Evolutionary conservation across 1,140 invertebrate genomes (phyloP), one percentile per base, ranked within the genome.

Genomic region (Stenopsyche tienmushanensis): DNA sequence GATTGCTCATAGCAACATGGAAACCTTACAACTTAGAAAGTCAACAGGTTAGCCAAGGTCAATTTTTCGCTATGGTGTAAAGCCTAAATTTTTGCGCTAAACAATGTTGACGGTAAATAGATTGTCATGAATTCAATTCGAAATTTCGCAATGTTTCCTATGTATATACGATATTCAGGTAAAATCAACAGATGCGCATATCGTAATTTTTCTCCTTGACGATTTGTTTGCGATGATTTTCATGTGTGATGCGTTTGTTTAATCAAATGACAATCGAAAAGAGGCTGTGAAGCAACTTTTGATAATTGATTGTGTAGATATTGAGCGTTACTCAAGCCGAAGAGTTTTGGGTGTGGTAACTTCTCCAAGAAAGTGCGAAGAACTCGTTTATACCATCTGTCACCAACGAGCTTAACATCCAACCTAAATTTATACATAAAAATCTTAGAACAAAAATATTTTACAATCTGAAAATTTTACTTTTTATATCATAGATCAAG

Each of bases 251-350:
- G n/a, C n/a, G n/a, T n/a, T n/a, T n/a, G n/a, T n/a, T n/a, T n/a
- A n/a, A n/a, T n/a, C n/a, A 44, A 17, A 44, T 44, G 18, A 44
- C 41, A 44, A 44, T 44, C 18, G 41, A 13, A 44, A 44, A 13
- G 41, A 44, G 41, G 41, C 18, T 17, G 41, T 44, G 13, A 17
- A 44, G 18, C n/a, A 15, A 17, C 13, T 44, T 24, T 52, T 15
- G 49, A 52, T 52, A 52, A 52, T 52, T 21, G 49, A 52, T 52
- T 52, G 49, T 52, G 15, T 52, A 52, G 49, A 52, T 20, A 52
- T 13, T 13, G n/a, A 17, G 18, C 41, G 18, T 15, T 42, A 15
- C n/a, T 7, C n/a, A 21, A 25, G 24, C 21, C 15, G 24, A 52
- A 52, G 26, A 5, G 18, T 52, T 24, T 52, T 52, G 9, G 20